Evolutionary conservation across 2,113 vertebrate species (phyloP).

Genomic region (Plecotus auritus): DNA sequence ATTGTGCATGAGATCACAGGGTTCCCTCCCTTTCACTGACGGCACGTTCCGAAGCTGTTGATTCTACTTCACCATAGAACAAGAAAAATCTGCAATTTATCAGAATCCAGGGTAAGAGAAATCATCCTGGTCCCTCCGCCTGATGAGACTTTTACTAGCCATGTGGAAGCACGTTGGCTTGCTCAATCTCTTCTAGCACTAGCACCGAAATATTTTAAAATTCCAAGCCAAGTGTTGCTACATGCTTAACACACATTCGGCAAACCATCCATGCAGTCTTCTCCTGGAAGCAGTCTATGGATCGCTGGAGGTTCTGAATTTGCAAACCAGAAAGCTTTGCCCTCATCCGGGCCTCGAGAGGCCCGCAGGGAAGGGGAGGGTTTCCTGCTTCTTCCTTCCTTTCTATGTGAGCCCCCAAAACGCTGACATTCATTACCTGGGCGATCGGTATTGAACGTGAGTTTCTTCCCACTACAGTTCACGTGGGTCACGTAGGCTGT

Average conservation of each 20-base stretch:
- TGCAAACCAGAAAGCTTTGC: neutral
- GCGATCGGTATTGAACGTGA: neutral
- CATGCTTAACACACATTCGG: neutral
- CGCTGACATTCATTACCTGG: neutral
- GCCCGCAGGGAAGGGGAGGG: neutral
- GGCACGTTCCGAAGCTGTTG: constrained; percentile 47
- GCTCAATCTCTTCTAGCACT: constrained; percentile 42
- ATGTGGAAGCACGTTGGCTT: constrained; percentile 77
- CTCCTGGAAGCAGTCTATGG: neutral
- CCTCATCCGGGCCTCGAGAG: neutral
- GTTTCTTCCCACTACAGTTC: neutral
- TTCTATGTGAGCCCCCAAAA: neutral
- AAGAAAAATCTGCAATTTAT: constrained; percentile 37
- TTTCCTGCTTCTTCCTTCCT: neutral
- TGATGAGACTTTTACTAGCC: constrained; percentile 65
- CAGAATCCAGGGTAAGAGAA: constrained; percentile 51
- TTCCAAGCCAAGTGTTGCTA: constrained; percentile 53
- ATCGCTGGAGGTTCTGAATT: neutral
- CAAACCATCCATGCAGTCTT: accelerated
- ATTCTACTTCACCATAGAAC: neutral
- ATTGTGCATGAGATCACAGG: accelerated
- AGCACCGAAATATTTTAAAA: constrained; percentile 46
- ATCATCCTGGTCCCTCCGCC: constrained; percentile 47
- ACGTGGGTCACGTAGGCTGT: neutral
- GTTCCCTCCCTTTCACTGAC: constrained; percentile 16